Evolutionary conservation across 2,797 vertebrate species (phyloP), one percentile per base, ranked within the genome.

Genomic region (Hapalemur alaotrensis): DNA sequence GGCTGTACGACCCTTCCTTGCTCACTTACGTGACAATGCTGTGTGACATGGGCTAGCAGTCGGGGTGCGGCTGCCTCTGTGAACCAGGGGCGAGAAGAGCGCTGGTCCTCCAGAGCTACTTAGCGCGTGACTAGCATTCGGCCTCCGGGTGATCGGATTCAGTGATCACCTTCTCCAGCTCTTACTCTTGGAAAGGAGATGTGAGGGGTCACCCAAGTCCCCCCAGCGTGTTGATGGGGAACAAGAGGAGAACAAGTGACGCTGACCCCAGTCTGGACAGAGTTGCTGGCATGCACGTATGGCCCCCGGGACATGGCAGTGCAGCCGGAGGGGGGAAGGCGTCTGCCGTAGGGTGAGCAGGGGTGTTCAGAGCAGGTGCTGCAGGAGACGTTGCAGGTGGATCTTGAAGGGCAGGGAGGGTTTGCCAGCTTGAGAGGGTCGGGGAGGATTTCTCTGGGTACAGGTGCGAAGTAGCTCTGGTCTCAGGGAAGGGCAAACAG

Each of bases 11-110:
- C 5, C 14, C 59, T 57, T 10, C 14, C 59, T 57, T 7, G 5
- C 69, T 28, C 20, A 0, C 13, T 52, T 48, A 0, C 17, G 5
- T 8, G 18, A 17, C 41, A 14, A 1, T 0, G 0, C 23, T 2
- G 2, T 41, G 23, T 9, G 23, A 4, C 35, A 13, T 10, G 5
- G n/a, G 41, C 75, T 32, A 1, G 41, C 65, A 59, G 35, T 11
- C 4, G 7, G 25, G 23, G 3, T 4, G 1, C 5, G 23, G 5
- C 1, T 22, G 48, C 28, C 28, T n/a, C 48, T 69, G 28, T 46
- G 61, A 73, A 13, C 0, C 1, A 7, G 46, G 28, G 7, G 23
- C 75, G 41, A 65, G 35, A 23, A 79, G 54, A 48, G 38, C 38
- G 14, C 7, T 13, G 7, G 13, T 61, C 52, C 48, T 84, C 41